Conservation (phyloP, 2,888 invertebrate species). For the Epiblema foenella region DNA sequence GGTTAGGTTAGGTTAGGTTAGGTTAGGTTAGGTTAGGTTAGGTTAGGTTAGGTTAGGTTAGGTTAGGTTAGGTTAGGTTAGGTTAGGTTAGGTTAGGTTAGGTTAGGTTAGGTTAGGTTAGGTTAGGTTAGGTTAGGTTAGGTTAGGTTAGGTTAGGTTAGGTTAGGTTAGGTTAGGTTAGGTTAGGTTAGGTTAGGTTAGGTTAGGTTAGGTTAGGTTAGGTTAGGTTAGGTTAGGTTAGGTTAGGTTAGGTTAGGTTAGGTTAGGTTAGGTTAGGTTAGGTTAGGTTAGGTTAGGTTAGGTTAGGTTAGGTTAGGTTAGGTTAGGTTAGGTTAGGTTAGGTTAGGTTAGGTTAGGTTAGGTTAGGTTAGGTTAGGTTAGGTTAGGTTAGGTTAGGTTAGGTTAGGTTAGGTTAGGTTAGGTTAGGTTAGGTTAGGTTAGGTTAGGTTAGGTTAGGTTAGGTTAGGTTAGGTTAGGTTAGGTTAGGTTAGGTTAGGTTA, state of each 20-base stretch:
- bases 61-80: slow-evolving; percentile 15
- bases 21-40: slow-evolving; percentile 15
- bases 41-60: slow-evolving; percentile 15
- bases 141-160: slow-evolving; percentile 15
- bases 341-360: slow-evolving; percentile 15
- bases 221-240: slow-evolving; percentile 15
- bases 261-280: slow-evolving; percentile 15
- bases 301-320: slow-evolving; percentile 15
- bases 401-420: slow-evolving; percentile 15
- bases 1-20: slow-evolving; percentile 15
- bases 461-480: slow-evolving; percentile 15
- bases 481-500: slow-evolving; percentile 15
- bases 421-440: slow-evolving; percentile 15
- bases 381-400: slow-evolving; percentile 15
- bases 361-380: slow-evolving; percentile 15
- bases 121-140: slow-evolving; percentile 11
- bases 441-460: slow-evolving; percentile 15
- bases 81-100: slow-evolving; percentile 15
- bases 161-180: slow-evolving; percentile 15
- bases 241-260: slow-evolving; percentile 15
- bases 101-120: slow-evolving; percentile 15
- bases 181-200: slow-evolving; percentile 15
- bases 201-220: slow-evolving; percentile 15
- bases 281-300: slow-evolving; percentile 15
- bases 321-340: slow-evolving; percentile 15